Evolutionary conservation across 2,797 vertebrate species (phyloP).

Genomic region (Aratinga solstitialis): DNA sequence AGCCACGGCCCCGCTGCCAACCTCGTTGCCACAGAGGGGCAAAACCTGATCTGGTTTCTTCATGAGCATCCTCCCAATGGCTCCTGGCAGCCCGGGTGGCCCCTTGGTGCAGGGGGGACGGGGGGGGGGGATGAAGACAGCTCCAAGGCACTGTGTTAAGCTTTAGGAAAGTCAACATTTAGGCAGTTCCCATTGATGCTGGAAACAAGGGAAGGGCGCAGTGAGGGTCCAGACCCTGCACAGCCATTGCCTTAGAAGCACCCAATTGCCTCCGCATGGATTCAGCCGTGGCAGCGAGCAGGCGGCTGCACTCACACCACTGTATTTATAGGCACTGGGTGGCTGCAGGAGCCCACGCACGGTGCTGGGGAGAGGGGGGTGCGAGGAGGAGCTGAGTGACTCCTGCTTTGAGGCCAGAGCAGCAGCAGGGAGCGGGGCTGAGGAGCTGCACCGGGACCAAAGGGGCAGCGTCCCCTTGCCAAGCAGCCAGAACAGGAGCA

Average conservation of each 20-base stretch:
- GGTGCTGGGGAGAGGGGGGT: not conserved
- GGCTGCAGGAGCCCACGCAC: not conserved
- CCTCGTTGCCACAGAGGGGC: not conserved
- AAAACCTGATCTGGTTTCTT: not conserved
- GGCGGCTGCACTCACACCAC: not conserved
- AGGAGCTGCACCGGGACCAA: not conserved
- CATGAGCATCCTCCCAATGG: not conserved
- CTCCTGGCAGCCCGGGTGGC: not conserved
- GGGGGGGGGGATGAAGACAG: not conserved
- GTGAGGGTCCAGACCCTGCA: not conserved
- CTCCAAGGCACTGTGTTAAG: not conserved
- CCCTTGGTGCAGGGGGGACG: not conserved
- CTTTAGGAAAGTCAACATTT: accelerated
- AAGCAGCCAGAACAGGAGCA: not conserved
- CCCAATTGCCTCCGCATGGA: accelerated
- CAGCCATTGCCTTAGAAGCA: not conserved
- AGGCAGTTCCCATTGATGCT: not conserved
- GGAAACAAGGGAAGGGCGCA: not conserved
- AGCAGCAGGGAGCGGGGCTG: not conserved
- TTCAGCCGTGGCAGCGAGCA: not conserved
- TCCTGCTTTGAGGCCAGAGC: not conserved
- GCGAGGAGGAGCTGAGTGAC: accelerated
- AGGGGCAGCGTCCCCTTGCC: not conserved
- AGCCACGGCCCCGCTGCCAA: not conserved
- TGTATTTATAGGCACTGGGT: not conserved